Conservation (phyloP, 2,888 invertebrate genomes). For the Plusia festucae region DNA sequence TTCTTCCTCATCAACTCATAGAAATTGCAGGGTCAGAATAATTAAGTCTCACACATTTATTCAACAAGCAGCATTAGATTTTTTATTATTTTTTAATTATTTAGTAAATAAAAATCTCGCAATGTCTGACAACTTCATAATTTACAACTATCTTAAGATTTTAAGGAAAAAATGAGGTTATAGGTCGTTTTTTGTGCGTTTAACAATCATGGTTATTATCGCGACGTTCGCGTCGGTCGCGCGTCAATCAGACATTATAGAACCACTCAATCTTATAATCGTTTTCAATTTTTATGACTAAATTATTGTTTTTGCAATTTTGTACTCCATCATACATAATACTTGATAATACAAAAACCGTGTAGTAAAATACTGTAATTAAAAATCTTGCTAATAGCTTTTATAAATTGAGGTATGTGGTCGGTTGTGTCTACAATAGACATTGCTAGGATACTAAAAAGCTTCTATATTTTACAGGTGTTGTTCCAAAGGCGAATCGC, state of each 20-base stretch:
- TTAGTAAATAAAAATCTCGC: too few relatives aligned
- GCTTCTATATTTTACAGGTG: neutral
- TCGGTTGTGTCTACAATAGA: neutral
- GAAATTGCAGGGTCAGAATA: neutral
- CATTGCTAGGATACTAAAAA: neutral
- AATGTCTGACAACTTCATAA: constrained; percentile 21
- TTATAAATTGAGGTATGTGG: neutral
- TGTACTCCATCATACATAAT: neutral
- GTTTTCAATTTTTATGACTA: constrained; percentile 25
- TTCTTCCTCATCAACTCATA: neutral
- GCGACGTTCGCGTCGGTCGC: constrained; percentile 20
- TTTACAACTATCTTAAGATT: constrained; percentile 36
- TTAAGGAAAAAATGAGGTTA: constrained; percentile 53
- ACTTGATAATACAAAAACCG: neutral
- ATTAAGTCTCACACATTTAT: constrained; percentile 18
- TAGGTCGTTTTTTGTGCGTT: constrained; percentile 45
- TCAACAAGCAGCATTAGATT: constrained; percentile 22
- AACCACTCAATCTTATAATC: constrained; percentile 31
- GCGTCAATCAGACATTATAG: constrained; percentile 18
- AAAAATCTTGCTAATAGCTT: too few relatives aligned
- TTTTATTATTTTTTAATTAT: too few relatives aligned
- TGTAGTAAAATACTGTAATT: neutral
- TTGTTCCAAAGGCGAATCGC: neutral
- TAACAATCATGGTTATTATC: constrained; percentile 47
- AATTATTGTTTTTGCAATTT: constrained; percentile 19